Evolutionary conservation across 2,797 vertebrate genomes (phyloP).

Genomic region (Bucorvus abyssinicus): DNA sequence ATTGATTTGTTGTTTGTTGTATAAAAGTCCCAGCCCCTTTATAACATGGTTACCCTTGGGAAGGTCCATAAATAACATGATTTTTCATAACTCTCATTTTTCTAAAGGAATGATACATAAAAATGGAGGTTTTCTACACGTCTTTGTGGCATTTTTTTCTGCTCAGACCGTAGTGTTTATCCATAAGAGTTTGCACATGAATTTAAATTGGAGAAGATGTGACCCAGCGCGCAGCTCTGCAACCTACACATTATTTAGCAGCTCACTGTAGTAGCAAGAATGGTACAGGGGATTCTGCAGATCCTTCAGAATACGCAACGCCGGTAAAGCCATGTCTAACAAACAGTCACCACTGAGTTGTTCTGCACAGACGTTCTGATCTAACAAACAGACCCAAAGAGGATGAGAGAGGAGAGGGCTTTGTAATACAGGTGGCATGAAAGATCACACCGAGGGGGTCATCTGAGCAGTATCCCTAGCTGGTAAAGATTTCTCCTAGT

Average conservation of each 20-base stretch:
- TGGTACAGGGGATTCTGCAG: background rate
- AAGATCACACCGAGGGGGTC: background rate
- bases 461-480: background rate
- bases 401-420: background rate
- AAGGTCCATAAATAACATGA: constrained; percentile 11
- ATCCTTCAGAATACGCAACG: background rate
- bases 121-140: background rate
- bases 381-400: background rate
- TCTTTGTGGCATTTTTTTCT: background rate
- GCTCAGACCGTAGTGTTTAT: background rate
- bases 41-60: constrained; percentile 35
- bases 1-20: constrained; percentile 23
- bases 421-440: background rate
- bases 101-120: background rate
- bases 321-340: background rate
- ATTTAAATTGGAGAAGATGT: background rate
- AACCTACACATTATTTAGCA: background rate
- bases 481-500: background rate
- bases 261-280: background rate
- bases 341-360: background rate
- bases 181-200: background rate
- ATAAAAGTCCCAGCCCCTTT: constrained; percentile 2
- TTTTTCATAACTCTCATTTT: constrained; percentile 10
- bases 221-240: background rate
- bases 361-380: background rate